Evolutionary conservation across 1,140 invertebrate species (phyloP), one percentile per base, ranked within the genome.

Genomic region (Drosophila subobscura): DNA sequence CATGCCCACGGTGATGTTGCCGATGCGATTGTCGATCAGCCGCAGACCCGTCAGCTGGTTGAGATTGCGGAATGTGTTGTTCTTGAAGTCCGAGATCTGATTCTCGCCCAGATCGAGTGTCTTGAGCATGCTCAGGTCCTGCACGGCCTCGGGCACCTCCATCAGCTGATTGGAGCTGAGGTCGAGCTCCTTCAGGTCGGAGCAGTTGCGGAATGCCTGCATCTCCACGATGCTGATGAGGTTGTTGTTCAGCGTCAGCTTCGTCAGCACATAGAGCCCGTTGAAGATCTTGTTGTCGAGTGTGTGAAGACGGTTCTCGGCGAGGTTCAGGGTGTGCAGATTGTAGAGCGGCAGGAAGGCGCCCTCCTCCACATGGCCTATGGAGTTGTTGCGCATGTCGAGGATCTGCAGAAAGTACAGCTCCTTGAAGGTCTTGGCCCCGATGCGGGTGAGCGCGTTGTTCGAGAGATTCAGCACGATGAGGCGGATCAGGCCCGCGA

Each of bases 51-150:
- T 95, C 77, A 97, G 90, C 81, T 96, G 95, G 57, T 94, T 94
- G 41, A 97, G 92, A 80, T 95, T 95, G 72, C 93, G 93, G 78
- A 96, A 96, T 1, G 95, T 95, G 68, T 93, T 94, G 73, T 96
- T 95, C 72, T 93, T 93, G 70, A 96, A 94, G 72, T 94, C 93
- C 61, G 95, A 95, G 68, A 97, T 95, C 77, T 93, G 93, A 92
- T 97, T 97, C 86, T 97, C 95, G 33, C 96, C 96, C 47, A 97
- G 92, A 92, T 97, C 96, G 20, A 97, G 92, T 2, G 95, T 96
- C 85, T 94, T 95, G 59, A 97, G 92, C 84, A 95, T 94, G 66
- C 94, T 93, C 93, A 97, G 94, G 78, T 95, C 94, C 80, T 94
- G 93, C 59, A 97, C 92, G 8, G 96, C 96, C 45, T 94, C 92